These are phyloP conservation scores for Papilio demoleus DNA, from an alignment of 2,888 invertebrate species.

Conservation along the genomic window DNA sequence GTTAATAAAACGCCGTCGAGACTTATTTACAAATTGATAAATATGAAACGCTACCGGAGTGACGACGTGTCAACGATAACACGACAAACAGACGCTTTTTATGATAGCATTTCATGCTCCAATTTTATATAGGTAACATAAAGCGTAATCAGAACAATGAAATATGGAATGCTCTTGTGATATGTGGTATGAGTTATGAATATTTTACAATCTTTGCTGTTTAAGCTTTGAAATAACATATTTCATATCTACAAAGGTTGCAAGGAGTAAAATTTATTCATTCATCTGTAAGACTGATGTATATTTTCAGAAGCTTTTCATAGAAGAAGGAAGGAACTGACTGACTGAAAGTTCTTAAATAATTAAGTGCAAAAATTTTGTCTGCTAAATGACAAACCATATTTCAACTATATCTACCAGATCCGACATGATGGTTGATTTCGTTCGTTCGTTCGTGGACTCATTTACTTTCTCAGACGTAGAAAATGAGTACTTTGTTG, in stretches of 20 bases:
- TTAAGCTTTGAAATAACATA: neutral
- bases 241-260: too few relatives aligned
- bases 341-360: too few relatives aligned
- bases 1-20: conserved; percentile 69
- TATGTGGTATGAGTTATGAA: neutral
- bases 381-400: too few relatives aligned
- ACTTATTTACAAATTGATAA: conserved; percentile 74
- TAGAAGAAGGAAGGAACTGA: too few relatives aligned
- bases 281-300: too few relatives aligned
- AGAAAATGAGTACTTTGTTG: conserved; percentile 21
- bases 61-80: conserved; percentile 50
- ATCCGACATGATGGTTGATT: neutral
- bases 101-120: conserved; percentile 27
- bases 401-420: too few relatives aligned
- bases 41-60: conserved; percentile 61
- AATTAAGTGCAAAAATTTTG: too few relatives aligned
- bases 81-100: conserved; percentile 42
- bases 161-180: neutral
- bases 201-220: neutral
- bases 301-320: too few relatives aligned
- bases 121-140: conserved; percentile 17
- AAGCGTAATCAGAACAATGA: conserved; percentile 19
- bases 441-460: neutral
- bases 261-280: too few relatives aligned
- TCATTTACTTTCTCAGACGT: conserved; percentile 26